Percentiles rank a stretch among this genome's conserved stretches.
Conservation (phyloP, 2,113 vertebrate genomes). For the Callaeas wilsoni region DNA sequence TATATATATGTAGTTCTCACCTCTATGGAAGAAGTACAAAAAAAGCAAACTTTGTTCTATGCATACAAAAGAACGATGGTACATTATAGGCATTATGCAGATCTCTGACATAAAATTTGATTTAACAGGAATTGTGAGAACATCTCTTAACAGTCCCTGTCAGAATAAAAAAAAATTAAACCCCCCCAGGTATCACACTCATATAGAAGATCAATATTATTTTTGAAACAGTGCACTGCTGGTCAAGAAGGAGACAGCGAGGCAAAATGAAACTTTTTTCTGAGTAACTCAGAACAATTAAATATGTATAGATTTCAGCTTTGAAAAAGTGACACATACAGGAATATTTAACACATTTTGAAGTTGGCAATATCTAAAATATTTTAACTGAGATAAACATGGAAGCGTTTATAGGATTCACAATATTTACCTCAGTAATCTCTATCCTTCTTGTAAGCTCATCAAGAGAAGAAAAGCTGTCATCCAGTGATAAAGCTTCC, state of each 20-base stretch:
- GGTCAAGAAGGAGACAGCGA: background rate
- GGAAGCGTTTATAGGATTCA: background rate
- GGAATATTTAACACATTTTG: background rate
- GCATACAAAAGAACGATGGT: background rate
- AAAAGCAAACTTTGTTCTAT: background rate
- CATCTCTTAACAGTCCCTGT: background rate
- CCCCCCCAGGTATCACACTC: background rate
- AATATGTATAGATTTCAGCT: background rate
- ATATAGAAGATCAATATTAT: background rate
- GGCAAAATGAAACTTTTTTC: background rate
- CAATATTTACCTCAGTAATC: slow-evolving; percentile 83
- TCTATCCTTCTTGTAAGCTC: slow-evolving; percentile 88
- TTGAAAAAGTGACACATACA: background rate
- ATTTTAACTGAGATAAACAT: background rate
- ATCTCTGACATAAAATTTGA: background rate
- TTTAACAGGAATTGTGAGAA: background rate
- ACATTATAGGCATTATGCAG: background rate
- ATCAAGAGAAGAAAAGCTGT: slow-evolving; percentile 83
- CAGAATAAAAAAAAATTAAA: background rate
- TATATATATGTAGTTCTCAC: background rate
- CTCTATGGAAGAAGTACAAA: background rate
- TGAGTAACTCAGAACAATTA: background rate
- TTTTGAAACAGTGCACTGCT: background rate
- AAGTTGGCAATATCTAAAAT: background rate
- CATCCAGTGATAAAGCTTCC: slow-evolving; percentile 71